phyloP scores from a whole-genome alignment of 1,140 invertebrate species.

The Amyelois transitella region DNA sequence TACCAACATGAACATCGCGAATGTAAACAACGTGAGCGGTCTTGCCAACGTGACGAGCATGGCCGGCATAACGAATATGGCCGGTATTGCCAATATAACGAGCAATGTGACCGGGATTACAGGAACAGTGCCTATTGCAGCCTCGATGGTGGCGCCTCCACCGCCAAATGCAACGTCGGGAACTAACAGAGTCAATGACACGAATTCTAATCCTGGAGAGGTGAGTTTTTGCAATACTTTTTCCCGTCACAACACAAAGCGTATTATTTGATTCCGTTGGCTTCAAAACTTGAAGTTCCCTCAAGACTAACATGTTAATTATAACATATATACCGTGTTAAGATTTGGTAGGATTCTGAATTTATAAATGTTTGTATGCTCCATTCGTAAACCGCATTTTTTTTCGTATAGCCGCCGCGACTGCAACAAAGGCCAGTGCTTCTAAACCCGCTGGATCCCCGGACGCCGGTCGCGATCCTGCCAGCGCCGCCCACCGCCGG shows the following conservation, averaged over 20 bases:
- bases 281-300: not conserved
- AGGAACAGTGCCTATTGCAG: not conserved
- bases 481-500: constrained; percentile 49
- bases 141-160: not conserved
- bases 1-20: not conserved
- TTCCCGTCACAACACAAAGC: not conserved
- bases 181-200: constrained; percentile 9
- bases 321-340: not conserved
- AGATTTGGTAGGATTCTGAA: not conserved
- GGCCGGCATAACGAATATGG: not conserved
- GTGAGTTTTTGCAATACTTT: constrained; percentile 9
- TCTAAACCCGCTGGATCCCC: constrained; percentile 40
- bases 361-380: not conserved
- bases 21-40: not conserved
- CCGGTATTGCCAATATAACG: not conserved
- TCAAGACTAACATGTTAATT: not conserved
- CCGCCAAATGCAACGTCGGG: not conserved
- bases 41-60: too few species aligned
- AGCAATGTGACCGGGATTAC: not conserved
- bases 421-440: constrained; percentile 47
- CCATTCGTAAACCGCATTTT: too few species aligned
- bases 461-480: constrained; percentile 24
- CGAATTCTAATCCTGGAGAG: constrained; percentile 17
- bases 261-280: not conserved
- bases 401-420: constrained; percentile 32